A percentile compares a stretch with the other conserved stretches of the same genome.
Conservation (phyloP, 2,888 invertebrate genomes). For the Neelides folsomi region DNA sequence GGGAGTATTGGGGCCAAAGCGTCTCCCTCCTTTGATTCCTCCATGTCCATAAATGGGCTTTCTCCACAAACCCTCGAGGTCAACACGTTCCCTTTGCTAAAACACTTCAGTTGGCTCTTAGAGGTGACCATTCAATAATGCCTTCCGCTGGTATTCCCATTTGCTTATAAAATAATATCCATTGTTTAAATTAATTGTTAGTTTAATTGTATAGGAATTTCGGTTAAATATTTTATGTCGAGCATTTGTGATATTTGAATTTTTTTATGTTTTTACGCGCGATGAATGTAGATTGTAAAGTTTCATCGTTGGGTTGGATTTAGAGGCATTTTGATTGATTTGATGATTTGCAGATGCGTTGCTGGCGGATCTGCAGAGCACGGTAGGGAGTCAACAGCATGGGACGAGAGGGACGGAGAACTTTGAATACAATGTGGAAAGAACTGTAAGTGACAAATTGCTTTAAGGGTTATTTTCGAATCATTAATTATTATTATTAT, state of each 20-base stretch:
- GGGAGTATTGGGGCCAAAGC: background rate
- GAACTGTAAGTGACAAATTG: slow-evolving; percentile 23
- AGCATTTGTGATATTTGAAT: too few species aligned
- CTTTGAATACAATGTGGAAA: slow-evolving; percentile 33
- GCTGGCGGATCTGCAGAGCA: slow-evolving; percentile 88
- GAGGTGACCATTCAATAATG: background rate
- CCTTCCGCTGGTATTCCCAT: slow-evolving; percentile 6
- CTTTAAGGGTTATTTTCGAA: background rate
- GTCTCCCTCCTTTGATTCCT: background rate
- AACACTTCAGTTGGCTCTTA: too few species aligned
- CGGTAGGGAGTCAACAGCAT: slow-evolving; percentile 52
- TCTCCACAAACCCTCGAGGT: too few species aligned
- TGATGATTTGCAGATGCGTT: slow-evolving; percentile 66
- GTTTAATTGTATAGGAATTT: too few species aligned
- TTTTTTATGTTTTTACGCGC: too few species aligned
- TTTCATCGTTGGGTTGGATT: background rate
- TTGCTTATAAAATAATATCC: too few species aligned
- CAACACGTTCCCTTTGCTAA: too few species aligned
- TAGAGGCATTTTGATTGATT: background rate
- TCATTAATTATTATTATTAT: background rate
- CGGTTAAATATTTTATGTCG: too few species aligned
- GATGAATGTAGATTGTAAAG: background rate
- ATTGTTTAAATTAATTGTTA: too few species aligned
- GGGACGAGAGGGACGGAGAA: slow-evolving; percentile 34
- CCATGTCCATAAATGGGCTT: too few species aligned